Percentiles rank a stretch among this genome's conserved stretches.
Evolutionary conservation across 1,140 invertebrate genomes (phyloP).

Genomic region (Adoxophyes honmai): DNA sequence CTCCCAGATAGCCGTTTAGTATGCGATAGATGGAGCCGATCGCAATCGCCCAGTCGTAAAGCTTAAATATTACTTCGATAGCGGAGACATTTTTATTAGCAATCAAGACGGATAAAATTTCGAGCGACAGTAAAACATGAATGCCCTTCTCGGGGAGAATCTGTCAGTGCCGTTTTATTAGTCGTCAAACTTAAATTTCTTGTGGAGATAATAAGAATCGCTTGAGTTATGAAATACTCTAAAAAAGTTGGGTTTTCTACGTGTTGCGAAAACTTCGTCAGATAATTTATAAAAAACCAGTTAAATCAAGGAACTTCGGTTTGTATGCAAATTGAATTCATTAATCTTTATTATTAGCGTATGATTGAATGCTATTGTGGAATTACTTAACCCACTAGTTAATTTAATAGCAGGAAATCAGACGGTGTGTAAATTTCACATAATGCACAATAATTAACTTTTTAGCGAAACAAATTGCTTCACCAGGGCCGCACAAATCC

Average conservation of each 20-base stretch:
- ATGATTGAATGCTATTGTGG: no score
- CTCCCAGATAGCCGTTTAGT: slow-evolving; percentile 22
- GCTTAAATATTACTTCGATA: slow-evolving; percentile 1
- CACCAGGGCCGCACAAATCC: neutral
- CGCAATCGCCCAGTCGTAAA: neutral
- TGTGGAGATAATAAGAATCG: neutral
- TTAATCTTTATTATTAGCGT: no score
- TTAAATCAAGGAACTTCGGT: no score
- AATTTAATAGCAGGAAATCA: no score
- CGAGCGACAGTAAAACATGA: slow-evolving; percentile 1
- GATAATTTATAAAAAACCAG: no score
- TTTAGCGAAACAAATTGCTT: slow-evolving; percentile 14
- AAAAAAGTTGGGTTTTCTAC: no score
- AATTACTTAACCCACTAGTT: no score
- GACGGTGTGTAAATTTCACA: no score
- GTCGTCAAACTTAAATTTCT: neutral
- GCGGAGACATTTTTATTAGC: slow-evolving; percentile 1
- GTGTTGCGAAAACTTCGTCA: no score
- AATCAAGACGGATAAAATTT: slow-evolving; percentile 1
- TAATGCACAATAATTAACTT: no score
- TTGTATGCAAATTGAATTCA: no score
- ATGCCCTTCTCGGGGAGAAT: neutral
- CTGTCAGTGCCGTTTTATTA: neutral
- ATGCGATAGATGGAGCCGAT: slow-evolving; percentile 22
- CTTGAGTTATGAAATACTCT: no score